Evolutionary conservation across 2,113 vertebrate genomes (phyloP).

Genomic region (Myxocyprinus asiaticus): DNA sequence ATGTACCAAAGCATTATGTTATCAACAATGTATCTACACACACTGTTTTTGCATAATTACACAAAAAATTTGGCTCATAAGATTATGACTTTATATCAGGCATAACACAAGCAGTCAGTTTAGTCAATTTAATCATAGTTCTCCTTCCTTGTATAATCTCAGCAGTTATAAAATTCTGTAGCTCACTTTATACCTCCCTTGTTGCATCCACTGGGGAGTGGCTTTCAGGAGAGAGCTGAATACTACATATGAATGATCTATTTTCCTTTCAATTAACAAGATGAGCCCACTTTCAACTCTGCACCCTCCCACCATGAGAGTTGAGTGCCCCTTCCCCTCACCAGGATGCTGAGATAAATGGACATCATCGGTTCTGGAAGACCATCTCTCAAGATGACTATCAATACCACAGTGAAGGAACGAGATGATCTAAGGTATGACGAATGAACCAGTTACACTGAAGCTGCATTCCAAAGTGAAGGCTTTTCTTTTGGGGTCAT

Average conservation of each 20-base stretch:
- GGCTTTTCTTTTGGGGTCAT: slow-evolving; percentile 39
- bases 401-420: background rate
- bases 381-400: background rate
- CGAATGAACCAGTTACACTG: slow-evolving; percentile 7
- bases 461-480: slow-evolving; percentile 49
- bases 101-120: background rate
- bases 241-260: slow-evolving; percentile 49
- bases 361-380: slow-evolving; percentile 31
- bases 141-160: background rate
- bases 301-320: background rate
- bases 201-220: slow-evolving; percentile 13
- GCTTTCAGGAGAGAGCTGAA: slow-evolving; percentile 32
- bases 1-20: too few relatives aligned
- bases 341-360: slow-evolving; percentile 13
- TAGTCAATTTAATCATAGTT: background rate
- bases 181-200: slow-evolving; percentile 9
- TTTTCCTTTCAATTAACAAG: slow-evolving; percentile 49
- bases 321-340: slow-evolving; percentile 1
- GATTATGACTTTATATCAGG: background rate
- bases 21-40: too few relatives aligned
- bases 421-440: background rate
- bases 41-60: too few relatives aligned
- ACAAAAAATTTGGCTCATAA: background rate
- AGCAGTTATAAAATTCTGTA: background rate
- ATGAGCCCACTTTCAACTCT: slow-evolving; percentile 45